Percentiles rank a stretch among this genome's conserved stretches.
Evolutionary conservation across 35 echinoderm and acorn worm species (phyloP).

Genomic region (Patiria miniata): DNA sequence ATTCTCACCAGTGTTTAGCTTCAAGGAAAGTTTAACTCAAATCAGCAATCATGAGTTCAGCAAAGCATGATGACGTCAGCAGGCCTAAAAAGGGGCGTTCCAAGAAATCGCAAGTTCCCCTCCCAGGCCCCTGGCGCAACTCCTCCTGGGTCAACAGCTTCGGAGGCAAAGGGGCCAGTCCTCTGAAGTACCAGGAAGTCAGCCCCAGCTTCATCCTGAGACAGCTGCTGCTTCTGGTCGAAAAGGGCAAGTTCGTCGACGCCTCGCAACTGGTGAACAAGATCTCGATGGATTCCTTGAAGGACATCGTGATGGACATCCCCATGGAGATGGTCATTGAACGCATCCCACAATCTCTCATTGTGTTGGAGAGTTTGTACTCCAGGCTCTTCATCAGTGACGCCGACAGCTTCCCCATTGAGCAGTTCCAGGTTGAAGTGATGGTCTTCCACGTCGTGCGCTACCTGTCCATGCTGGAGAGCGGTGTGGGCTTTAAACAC

Average conservation of each 20-base stretch:
- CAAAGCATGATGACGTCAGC: neutral
- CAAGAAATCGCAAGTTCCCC: slow-evolving; percentile 33
- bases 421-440: slow-evolving; percentile 69
- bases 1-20: too few relatives aligned
- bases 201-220: slow-evolving; percentile 79
- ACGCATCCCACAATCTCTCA: slow-evolving; percentile 76
- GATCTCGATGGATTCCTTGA: slow-evolving; percentile 64
- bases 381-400: slow-evolving; percentile 84
- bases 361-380: slow-evolving; percentile 85
- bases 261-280: slow-evolving; percentile 92
- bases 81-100: slow-evolving; percentile 6
- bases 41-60: too few relatives aligned
- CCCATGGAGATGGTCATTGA: slow-evolving; percentile 64
- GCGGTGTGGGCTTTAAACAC: neutral
- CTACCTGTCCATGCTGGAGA: slow-evolving; percentile 58
- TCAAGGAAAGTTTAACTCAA: too few relatives aligned
- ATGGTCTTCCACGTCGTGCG: slow-evolving; percentile 88
- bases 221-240: slow-evolving; percentile 80
- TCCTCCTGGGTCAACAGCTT: slow-evolving; percentile 94
- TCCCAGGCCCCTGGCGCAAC: slow-evolving; percentile 67
- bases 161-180: slow-evolving; percentile 71
- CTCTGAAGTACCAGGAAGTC: slow-evolving; percentile 83
- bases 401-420: slow-evolving; percentile 73
- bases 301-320: slow-evolving; percentile 65
- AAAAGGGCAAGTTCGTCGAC: slow-evolving; percentile 93